These are phyloP conservation scores for Mionectes macconnelli DNA, from an alignment of 2,113 vertebrate species.

Conservation along the genomic window DNA sequence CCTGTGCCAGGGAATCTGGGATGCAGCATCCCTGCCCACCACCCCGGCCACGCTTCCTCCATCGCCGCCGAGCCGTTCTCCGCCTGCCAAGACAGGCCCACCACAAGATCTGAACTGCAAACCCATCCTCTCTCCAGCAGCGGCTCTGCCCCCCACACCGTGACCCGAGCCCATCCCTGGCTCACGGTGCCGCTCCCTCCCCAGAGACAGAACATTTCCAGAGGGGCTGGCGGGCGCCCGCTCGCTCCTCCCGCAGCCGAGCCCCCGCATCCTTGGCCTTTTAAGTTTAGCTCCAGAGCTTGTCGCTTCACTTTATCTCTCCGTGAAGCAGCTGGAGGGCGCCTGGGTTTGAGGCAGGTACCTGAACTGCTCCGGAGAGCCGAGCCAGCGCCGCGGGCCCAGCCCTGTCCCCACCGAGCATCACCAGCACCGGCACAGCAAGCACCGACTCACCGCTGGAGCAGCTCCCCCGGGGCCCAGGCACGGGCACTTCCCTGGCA, in stretches of 20 bases:
- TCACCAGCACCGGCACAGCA: background rate
- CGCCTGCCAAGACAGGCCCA: rapidly evolving
- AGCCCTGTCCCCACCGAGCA: background rate
- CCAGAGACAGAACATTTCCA: background rate
- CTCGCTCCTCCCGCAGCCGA: background rate
- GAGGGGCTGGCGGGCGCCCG: background rate
- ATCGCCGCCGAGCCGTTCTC: rapidly evolving
- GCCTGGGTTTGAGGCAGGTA: rapidly evolving
- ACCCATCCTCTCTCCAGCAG: rapidly evolving
- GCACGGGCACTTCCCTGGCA: rapidly evolving
- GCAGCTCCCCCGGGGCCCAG: rapidly evolving
- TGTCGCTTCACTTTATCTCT: background rate
- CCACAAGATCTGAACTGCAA: rapidly evolving
- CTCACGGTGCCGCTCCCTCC: background rate
- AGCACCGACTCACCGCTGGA: rapidly evolving
- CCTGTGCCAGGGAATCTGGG: rapidly evolving
- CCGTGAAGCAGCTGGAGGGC: background rate
- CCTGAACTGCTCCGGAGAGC: background rate
- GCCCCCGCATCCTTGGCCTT: background rate
- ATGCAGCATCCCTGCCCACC: background rate
- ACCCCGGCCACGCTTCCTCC: rapidly evolving
- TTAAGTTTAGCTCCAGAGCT: background rate
- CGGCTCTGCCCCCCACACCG: rapidly evolving
- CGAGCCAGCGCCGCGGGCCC: background rate
- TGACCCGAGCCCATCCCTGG: background rate